Percentiles rank a stretch among this genome's conserved stretches.
phyloP scores from a whole-genome alignment of 2,113 vertebrate species.

The Laterallus jamaicensis region DNA sequence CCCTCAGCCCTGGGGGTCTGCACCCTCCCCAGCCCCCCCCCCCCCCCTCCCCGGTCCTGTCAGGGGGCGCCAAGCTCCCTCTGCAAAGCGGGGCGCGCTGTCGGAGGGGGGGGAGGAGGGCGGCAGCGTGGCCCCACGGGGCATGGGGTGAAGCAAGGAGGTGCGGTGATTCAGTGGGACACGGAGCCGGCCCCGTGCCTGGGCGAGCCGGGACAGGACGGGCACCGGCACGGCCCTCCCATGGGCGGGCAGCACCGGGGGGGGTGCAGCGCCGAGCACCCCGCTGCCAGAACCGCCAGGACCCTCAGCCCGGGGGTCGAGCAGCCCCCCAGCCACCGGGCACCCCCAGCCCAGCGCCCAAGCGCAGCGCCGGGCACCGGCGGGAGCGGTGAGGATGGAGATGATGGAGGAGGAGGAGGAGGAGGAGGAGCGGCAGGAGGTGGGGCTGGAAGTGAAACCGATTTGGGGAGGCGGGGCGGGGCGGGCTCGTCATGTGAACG shows the following conservation, averaged over 20 bases:
- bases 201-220: conserved; percentile 32
- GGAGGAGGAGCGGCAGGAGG: not conserved
- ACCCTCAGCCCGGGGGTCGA: not conserved
- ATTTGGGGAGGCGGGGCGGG: conserved; percentile 25
- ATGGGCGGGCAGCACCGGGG: not conserved
- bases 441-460: conserved; percentile 30
- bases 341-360: not conserved
- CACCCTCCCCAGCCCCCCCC: not conserved
- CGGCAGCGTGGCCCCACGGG: not conserved
- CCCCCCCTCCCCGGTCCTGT: not conserved
- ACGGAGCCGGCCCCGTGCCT: conserved; percentile 22
- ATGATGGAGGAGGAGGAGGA: not conserved
- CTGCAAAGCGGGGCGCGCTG: not conserved
- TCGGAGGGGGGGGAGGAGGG: too few species aligned
- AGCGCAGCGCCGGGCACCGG: not conserved
- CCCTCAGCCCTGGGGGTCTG: not conserved
- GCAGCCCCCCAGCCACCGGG: not conserved
- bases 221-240: not conserved
- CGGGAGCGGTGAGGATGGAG: not conserved
- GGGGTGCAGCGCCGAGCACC: not conserved
- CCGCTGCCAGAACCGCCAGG: too few species aligned
- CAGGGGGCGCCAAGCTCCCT: not conserved
- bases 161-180: not conserved
- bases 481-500: conserved; percentile 56
- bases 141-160: not conserved